phyloP scores from a whole-genome alignment of 2,888 invertebrate species.

The Orthosia gothica region DNA sequence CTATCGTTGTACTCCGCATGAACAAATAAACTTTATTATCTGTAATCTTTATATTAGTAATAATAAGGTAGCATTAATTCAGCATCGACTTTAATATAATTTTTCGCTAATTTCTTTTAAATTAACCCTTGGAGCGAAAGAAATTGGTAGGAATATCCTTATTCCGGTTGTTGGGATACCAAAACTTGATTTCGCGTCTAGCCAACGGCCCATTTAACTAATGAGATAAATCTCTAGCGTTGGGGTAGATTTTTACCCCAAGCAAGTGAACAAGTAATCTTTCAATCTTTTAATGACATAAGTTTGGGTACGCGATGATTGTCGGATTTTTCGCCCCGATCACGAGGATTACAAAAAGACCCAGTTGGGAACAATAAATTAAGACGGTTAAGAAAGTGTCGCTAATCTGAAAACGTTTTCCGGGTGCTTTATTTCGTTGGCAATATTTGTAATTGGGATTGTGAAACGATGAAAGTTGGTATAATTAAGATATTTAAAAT shows the following conservation, averaged over 20 bases:
- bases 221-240: slow-evolving; percentile 87
- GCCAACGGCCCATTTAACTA: slow-evolving; percentile 88
- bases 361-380: slow-evolving; percentile 63
- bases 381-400: slow-evolving; percentile 55
- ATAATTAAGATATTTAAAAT: background rate
- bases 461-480: background rate
- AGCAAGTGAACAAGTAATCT: slow-evolving; percentile 86
- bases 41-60: slow-evolving; percentile 9
- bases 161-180: slow-evolving; percentile 65
- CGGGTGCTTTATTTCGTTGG: slow-evolving; percentile 27
- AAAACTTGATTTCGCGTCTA: slow-evolving; percentile 77
- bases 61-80: slow-evolving; percentile 6
- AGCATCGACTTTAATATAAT: background rate
- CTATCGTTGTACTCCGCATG: slow-evolving; percentile 5
- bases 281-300: slow-evolving; percentile 90
- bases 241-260: slow-evolving; percentile 85
- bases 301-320: slow-evolving; percentile 82
- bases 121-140: slow-evolving; percentile 17
- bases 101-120: slow-evolving; percentile 26
- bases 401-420: slow-evolving; percentile 51
- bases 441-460: slow-evolving; percentile 23
- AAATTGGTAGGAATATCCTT: slow-evolving; percentile 39
- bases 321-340: slow-evolving; percentile 73
- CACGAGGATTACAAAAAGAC: slow-evolving; percentile 63
- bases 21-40: background rate